Percentiles rank a stretch among this genome's conserved stretches.
phyloP scores from a whole-genome alignment of 53 echinoderm and acorn worm species.

The Patiria pectinifera region DNA sequence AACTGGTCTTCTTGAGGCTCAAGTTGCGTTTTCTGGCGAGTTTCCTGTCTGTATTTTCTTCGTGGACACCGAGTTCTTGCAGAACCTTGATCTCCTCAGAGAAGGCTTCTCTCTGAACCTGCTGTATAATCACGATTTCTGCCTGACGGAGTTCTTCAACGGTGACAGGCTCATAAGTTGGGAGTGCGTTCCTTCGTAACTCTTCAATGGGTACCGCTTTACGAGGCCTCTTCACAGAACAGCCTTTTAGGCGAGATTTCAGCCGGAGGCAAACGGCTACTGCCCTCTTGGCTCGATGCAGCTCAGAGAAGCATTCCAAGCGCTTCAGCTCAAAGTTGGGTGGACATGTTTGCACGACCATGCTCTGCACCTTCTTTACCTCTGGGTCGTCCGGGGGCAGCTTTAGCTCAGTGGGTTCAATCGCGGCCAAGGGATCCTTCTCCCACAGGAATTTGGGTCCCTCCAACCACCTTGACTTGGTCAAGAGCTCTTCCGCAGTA shows the following conservation, averaged over 20 bases:
- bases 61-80: conserved; percentile 1
- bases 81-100: conserved; percentile 31
- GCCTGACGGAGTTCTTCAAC: conserved; percentile 48
- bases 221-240: neutral
- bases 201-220: neutral
- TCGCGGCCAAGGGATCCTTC: neutral
- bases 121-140: conserved; percentile 29
- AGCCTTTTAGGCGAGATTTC: conserved; percentile 34
- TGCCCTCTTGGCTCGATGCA: conserved; percentile 48
- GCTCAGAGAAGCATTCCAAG: conserved; percentile 42
- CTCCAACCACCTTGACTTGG: conserved; percentile 5
- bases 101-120: conserved; percentile 42
- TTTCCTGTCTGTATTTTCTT: neutral
- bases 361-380: neutral
- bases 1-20: conserved; percentile 45
- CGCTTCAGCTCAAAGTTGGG: conserved; percentile 37
- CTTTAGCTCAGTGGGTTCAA: neutral
- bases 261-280: conserved; percentile 60
- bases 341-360: neutral
- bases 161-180: neutral
- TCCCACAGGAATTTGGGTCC: conserved; percentile 19
- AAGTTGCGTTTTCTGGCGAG: conserved; percentile 16
- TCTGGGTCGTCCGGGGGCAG: conserved; percentile 10
- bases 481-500: neutral
- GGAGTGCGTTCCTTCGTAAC: neutral